phyloP scores from a whole-genome alignment of 37 sponge, comb jelly and placozoan genomes.

The Amphimedon queenslandica region DNA sequence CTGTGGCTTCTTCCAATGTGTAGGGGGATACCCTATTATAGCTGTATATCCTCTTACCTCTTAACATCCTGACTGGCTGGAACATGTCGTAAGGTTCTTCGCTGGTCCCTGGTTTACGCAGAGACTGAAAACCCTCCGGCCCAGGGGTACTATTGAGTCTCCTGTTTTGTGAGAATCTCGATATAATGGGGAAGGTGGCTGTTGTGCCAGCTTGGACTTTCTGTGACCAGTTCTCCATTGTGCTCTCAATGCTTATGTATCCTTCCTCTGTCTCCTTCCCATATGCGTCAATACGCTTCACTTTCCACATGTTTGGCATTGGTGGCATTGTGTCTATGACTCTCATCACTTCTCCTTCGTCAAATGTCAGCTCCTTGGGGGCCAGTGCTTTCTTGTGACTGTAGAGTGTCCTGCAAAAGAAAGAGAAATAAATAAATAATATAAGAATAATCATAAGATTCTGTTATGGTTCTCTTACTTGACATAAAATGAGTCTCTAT shows the following conservation, averaged over 20 bases:
- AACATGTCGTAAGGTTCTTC: no score
- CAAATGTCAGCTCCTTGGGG: constrained; percentile 16
- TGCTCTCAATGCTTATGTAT: no score
- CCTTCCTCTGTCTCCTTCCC: neutral
- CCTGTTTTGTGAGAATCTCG: no score
- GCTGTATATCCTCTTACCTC: no score
- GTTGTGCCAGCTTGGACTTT: no score
- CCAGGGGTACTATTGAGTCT: no score
- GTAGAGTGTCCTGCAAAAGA: neutral
- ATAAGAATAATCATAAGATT: neutral
- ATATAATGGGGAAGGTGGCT: no score
- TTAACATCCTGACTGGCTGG: neutral
- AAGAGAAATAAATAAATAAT: neutral
- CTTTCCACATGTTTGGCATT: neutral
- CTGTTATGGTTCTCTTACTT: neutral
- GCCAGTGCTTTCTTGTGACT: neutral
- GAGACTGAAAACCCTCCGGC: no score
- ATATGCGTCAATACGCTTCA: neutral
- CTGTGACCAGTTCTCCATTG: no score
- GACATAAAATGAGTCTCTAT: neutral
- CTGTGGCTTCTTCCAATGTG: no score
- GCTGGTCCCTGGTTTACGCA: no score
- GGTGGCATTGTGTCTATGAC: constrained; percentile 29
- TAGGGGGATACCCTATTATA: no score
- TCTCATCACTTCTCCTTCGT: constrained; percentile 30